Conservation (phyloP, 2,797 vertebrate species). For the Myripristis murdjan region DNA sequence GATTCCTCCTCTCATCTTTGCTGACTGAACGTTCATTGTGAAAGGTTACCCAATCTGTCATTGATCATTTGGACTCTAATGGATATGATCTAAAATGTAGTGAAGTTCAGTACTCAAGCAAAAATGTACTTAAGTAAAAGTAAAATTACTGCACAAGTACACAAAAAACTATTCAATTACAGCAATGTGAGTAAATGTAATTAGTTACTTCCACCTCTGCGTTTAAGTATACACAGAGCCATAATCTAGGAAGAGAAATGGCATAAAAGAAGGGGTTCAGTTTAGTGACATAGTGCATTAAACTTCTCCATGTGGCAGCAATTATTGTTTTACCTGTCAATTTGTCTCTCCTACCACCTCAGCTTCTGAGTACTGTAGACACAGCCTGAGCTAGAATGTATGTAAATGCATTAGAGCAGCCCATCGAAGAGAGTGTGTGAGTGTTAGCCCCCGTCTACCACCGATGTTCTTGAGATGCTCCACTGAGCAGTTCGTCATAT, state of each 20-base stretch:
- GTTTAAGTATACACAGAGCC: neutral
- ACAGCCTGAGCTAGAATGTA: neutral
- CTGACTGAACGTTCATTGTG: no score
- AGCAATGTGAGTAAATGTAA: no score
- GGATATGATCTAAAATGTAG: no score
- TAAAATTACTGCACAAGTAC: no score
- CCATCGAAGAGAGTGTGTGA: slow-evolving; percentile 8
- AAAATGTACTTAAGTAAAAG: no score
- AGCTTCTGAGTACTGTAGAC: neutral
- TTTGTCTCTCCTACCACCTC: neutral
- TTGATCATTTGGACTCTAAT: no score
- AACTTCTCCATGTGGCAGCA: neutral
- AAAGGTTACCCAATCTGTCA: no score
- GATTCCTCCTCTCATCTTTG: no score
- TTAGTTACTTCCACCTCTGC: no score
- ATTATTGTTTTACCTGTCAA: neutral
- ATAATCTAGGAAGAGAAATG: neutral
- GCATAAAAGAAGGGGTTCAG: neutral
- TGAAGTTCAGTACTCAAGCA: no score
- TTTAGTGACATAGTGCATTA: neutral
- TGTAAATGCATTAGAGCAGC: neutral
- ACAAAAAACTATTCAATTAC: no score
- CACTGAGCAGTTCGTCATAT: slow-evolving; percentile 57
- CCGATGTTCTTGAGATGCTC: slow-evolving; percentile 37
- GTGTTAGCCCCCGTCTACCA: slow-evolving; percentile 5